A percentile compares a stretch with the other conserved stretches of the same genome.
Evolutionary conservation across 30 jellyfish, hydroid and myxozoan species (phyloP).

Genomic region (Catostylus mosaicus): DNA sequence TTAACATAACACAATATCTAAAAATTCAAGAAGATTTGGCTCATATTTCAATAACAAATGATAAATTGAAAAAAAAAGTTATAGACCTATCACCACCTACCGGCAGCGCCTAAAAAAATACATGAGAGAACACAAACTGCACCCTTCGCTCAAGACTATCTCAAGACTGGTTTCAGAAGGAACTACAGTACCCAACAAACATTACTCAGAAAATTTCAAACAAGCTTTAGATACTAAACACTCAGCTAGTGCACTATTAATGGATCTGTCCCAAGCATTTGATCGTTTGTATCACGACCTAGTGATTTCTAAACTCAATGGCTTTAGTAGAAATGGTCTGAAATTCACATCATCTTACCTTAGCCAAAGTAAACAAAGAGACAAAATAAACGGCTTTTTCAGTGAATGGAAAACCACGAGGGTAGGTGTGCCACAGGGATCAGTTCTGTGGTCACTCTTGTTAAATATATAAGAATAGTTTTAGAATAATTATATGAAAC

Average conservation of each 20-base stretch:
- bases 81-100: not conserved
- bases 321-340: conserved; percentile 19
- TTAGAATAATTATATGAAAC: conserved; percentile 9
- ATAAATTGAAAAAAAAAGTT: too few species aligned
- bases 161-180: not conserved
- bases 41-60: not conserved
- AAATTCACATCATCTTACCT: not conserved
- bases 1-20: not conserved
- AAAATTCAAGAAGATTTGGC: not conserved
- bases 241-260: not conserved
- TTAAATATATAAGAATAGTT: conserved; percentile 4
- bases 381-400: conserved; percentile 2
- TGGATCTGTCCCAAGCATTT: not conserved
- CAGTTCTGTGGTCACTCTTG: not conserved
- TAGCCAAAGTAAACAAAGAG: conserved; percentile 13
- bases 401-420: conserved; percentile 1
- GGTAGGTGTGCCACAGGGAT: conserved; percentile 16
- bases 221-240: not conserved
- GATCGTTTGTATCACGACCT: not conserved
- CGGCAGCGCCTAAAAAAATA: not conserved
- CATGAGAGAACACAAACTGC: not conserved
- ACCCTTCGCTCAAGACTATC: not conserved
- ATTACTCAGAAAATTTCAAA: not conserved
- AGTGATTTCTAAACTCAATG: not conserved
- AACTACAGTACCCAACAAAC: not conserved